Conservation (phyloP, 2,888 invertebrate species). For the Lottia gigantea region DNA sequence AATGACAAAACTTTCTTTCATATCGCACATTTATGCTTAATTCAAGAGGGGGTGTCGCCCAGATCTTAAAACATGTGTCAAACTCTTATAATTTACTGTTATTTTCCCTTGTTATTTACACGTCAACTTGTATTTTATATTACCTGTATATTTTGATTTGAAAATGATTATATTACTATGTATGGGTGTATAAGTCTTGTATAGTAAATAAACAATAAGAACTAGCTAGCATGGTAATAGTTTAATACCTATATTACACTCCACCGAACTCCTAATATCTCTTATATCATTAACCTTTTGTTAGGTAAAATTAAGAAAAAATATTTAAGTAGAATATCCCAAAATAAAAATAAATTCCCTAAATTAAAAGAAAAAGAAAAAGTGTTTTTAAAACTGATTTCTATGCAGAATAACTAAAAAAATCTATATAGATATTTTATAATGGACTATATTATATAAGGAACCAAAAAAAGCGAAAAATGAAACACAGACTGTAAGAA, state of each 20-base stretch:
- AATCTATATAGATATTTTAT: too few species aligned
- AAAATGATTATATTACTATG: neutral
- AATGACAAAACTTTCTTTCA: conserved; percentile 5
- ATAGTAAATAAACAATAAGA: neutral
- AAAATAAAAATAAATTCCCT: too few species aligned
- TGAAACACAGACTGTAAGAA: too few species aligned
- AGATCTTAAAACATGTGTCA: conserved; percentile 1
- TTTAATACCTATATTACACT: conserved; percentile 2
- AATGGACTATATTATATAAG: too few species aligned
- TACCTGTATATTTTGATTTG: neutral
- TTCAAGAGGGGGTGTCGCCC: conserved; percentile 1
- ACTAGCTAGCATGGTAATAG: neutral
- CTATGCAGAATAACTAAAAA: too few species aligned
- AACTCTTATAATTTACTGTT: conserved; percentile 9
- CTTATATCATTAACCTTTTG: too few species aligned
- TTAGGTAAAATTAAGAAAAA: too few species aligned
- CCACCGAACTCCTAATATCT: too few species aligned
- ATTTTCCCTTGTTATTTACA: neutral
- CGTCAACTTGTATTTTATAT: neutral
- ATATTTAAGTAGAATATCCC: too few species aligned
- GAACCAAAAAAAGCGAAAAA: too few species aligned
- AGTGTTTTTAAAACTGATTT: too few species aligned
- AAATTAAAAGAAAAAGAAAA: too few species aligned
- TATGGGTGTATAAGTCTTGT: neutral
- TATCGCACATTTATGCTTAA: neutral